Conservation (phyloP, 2,888 invertebrate species). For the Exocentrus adspersus region DNA sequence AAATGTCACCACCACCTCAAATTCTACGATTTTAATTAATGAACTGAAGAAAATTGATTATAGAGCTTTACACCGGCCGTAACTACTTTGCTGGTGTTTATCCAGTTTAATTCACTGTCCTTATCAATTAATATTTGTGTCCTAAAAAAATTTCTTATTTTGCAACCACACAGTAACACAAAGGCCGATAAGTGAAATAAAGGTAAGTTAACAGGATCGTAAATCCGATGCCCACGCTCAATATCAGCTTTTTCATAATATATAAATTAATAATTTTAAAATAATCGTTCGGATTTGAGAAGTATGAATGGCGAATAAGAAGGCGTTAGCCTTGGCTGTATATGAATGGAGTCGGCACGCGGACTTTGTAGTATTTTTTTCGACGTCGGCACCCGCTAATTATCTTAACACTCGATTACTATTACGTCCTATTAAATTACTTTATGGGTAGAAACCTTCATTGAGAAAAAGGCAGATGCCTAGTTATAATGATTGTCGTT, state of each 20-base stretch:
- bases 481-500: neutral
- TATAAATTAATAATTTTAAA: conserved; percentile 24
- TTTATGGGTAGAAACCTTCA: conserved; percentile 4
- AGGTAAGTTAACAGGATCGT: conserved; percentile 16
- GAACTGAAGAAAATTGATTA: too few relatives aligned
- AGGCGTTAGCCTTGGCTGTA: conserved; percentile 6
- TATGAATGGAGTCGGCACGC: conserved; percentile 17
- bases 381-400: neutral
- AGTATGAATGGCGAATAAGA: conserved; percentile 11
- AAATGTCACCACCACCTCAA: too few relatives aligned
- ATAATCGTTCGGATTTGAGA: conserved; percentile 10
- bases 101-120: too few relatives aligned
- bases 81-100: too few relatives aligned
- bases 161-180: too few relatives aligned
- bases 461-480: neutral
- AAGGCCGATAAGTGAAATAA: too few relatives aligned
- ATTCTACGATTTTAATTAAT: too few relatives aligned
- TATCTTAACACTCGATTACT: conserved; percentile 12
- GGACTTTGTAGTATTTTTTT: conserved; percentile 21
- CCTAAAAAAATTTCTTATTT: too few relatives aligned
- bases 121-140: too few relatives aligned
- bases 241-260: conserved; percentile 16
- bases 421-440: conserved; percentile 11
- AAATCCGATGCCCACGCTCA: conserved; percentile 15
- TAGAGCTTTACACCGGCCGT: too few relatives aligned